Evolutionary conservation across 2,113 vertebrate species (phyloP).

Genomic region (Lagopus muta): DNA sequence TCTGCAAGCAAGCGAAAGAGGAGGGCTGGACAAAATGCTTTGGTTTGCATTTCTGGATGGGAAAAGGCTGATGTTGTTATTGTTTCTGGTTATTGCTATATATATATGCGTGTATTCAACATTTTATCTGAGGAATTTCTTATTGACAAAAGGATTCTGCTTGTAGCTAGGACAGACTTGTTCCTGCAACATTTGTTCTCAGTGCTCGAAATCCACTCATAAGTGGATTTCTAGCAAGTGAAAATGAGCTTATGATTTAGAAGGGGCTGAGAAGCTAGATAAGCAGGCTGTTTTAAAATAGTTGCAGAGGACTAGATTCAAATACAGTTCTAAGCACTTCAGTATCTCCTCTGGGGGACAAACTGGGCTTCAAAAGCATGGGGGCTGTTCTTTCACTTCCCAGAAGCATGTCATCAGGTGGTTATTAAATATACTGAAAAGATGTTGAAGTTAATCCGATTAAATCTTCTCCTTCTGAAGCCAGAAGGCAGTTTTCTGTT

Average conservation of each 20-base stretch:
- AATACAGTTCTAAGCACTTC: background rate
- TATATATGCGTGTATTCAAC: background rate
- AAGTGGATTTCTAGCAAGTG: background rate
- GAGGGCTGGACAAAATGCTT: background rate
- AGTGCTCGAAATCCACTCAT: background rate
- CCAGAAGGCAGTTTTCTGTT: background rate
- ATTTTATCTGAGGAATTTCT: background rate
- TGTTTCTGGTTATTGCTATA: background rate
- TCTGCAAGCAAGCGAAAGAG: background rate
- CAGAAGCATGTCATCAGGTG: background rate
- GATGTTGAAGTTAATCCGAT: background rate
- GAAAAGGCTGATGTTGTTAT: background rate
- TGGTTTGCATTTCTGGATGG: background rate
- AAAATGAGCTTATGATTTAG: background rate
- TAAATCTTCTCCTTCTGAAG: background rate
- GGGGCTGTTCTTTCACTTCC: background rate
- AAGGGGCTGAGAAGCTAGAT: background rate
- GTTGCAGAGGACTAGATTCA: background rate
- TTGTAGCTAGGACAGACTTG: background rate
- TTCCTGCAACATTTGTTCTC: background rate
- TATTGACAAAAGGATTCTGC: background rate
- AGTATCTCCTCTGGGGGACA: background rate
- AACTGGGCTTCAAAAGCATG: background rate
- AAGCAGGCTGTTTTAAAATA: background rate
- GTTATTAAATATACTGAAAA: background rate